Conservation (phyloP, 1,140 invertebrate genomes). For the Drosophila mayri region DNA sequence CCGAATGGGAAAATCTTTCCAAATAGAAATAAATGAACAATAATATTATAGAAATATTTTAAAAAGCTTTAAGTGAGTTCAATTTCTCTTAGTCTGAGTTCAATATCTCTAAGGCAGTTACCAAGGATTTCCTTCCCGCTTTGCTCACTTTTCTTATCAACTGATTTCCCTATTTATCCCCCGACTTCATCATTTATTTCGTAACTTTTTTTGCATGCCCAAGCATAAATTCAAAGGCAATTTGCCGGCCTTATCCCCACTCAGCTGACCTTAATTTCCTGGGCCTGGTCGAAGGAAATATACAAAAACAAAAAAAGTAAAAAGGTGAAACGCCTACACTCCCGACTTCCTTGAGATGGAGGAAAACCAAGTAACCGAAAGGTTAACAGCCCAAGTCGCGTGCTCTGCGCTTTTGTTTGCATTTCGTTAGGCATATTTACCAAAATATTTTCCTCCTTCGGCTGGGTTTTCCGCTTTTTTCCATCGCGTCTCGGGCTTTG, state of each 20-base stretch:
- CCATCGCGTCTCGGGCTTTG: slow-evolving; percentile 28
- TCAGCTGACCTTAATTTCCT: slow-evolving; percentile 49
- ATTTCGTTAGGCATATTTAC: slow-evolving; percentile 83
- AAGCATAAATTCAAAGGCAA: slow-evolving; percentile 58
- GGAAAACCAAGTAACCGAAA: slow-evolving; percentile 55
- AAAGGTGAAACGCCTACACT: slow-evolving; percentile 47
- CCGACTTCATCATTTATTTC: slow-evolving; percentile 20
- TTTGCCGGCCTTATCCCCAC: slow-evolving; percentile 46
- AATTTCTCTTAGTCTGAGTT: too few relatives aligned
- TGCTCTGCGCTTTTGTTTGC: slow-evolving; percentile 76
- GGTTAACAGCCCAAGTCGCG: slow-evolving; percentile 70
- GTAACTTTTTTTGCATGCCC: slow-evolving; percentile 46
- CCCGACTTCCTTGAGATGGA: neutral
- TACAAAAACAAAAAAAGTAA: neutral
- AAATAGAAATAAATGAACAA: neutral
- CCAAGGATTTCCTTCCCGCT: slow-evolving; percentile 2
- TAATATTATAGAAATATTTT: neutral
- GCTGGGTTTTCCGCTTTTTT: slow-evolving; percentile 24
- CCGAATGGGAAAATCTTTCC: slow-evolving; percentile 5
- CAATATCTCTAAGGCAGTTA: too few relatives aligned
- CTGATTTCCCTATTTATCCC: slow-evolving; percentile 36
- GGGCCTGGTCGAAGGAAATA: slow-evolving; percentile 21
- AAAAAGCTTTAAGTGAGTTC: neutral
- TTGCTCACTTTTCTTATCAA: slow-evolving; percentile 27
- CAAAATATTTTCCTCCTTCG: slow-evolving; percentile 48